A percentile compares a stretch with the other conserved stretches of the same genome.
These are phyloP conservation scores for Plectropomus leopardus DNA, from an alignment of 2,113 vertebrate species.

Conservation along the genomic window DNA sequence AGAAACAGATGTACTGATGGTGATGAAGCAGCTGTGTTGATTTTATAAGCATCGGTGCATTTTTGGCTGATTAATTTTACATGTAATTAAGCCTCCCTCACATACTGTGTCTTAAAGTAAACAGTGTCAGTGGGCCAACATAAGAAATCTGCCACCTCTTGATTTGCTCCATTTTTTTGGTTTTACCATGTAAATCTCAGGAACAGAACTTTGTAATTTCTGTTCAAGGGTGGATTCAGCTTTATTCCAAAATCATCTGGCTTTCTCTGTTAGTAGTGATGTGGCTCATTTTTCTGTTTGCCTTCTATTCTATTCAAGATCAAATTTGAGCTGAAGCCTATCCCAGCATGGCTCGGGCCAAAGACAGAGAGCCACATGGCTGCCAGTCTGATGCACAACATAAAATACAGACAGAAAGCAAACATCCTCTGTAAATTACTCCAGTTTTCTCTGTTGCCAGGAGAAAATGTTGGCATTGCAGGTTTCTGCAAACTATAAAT, in stretches of 20 bases:
- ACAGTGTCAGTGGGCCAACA: neutral
- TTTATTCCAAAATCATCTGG: neutral
- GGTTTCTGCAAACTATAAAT: no score
- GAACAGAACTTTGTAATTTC: neutral
- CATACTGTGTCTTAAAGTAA: neutral
- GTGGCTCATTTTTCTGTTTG: neutral
- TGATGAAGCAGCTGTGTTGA: neutral
- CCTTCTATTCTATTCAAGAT: neutral
- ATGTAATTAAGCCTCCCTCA: conserved; percentile 4
- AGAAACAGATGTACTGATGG: neutral
- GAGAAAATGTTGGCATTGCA: no score
- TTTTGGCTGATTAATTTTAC: neutral
- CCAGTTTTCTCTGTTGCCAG: no score
- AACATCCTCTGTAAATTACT: no score
- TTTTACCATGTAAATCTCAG: neutral
- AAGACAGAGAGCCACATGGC: neutral
- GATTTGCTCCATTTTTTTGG: neutral
- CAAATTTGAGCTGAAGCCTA: neutral
- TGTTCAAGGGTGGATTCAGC: neutral
- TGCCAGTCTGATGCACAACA: neutral
- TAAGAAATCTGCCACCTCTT: neutral
- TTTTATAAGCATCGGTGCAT: neutral
- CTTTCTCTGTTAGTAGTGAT: no score
- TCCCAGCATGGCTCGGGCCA: neutral
- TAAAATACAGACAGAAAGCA: neutral